Evolutionary conservation across 2,113 vertebrate genomes (phyloP).

Genomic region (Stictonetta naevosa): DNA sequence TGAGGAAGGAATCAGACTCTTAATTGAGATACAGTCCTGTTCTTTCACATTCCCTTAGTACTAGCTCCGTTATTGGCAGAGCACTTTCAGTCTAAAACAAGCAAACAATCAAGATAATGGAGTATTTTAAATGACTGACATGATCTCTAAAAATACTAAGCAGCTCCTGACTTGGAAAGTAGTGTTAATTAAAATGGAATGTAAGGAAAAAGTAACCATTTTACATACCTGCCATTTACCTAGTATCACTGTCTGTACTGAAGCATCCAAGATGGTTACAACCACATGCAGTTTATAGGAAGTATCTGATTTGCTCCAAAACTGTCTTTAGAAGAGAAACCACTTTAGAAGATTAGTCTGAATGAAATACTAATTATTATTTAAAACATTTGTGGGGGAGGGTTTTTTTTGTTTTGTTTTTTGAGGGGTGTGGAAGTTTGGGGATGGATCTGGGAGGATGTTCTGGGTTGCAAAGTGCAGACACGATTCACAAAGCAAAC

Average conservation of each 20-base stretch:
- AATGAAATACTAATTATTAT: background rate
- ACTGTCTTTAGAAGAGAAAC: background rate
- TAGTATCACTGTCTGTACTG: background rate
- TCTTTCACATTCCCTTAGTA: background rate
- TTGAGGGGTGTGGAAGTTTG: background rate
- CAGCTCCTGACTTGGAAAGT: background rate
- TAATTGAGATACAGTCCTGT: background rate
- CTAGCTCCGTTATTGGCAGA: background rate
- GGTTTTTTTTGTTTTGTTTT: background rate
- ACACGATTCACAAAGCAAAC: background rate
- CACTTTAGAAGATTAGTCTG: background rate
- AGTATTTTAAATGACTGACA: background rate
- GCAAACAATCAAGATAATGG: background rate
- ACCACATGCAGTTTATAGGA: background rate
- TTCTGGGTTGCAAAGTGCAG: background rate
- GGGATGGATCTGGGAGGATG: background rate
- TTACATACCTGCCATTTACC: background rate
- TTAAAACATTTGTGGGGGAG: background rate
- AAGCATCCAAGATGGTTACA: background rate
- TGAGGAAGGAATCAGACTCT: background rate
- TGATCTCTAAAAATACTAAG: background rate
- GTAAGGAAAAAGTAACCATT: background rate
- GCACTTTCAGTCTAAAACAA: background rate
- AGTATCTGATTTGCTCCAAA: background rate
- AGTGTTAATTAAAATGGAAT: background rate